Percentiles rank a stretch among this genome's conserved stretches.
Conservation (phyloP, 2,797 vertebrate genomes). For the Chelmon rostratus region DNA sequence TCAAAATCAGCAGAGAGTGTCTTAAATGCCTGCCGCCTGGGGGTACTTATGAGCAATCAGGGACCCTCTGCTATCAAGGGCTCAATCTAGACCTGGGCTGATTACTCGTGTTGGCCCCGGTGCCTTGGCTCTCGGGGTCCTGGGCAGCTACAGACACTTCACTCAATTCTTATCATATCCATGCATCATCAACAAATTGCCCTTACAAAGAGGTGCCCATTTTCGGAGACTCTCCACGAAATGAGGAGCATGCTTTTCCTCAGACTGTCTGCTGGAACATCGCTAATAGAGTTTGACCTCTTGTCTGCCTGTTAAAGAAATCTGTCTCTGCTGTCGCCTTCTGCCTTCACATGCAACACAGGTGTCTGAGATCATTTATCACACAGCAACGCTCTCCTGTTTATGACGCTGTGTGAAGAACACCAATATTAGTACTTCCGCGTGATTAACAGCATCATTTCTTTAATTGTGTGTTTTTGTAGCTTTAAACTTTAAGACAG, state of each 20-base stretch:
- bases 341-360: constrained; percentile 31
- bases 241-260: constrained; percentile 61
- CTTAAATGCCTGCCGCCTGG: constrained; percentile 59
- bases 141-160: constrained; percentile 61
- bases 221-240: constrained; percentile 64
- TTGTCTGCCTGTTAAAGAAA: constrained; percentile 61
- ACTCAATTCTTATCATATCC: constrained; percentile 79
- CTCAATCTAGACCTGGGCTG: constrained; percentile 75
- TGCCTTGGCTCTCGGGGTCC: constrained; percentile 43
- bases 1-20: constrained; percentile 76
- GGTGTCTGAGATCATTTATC: constrained; percentile 48
- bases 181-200: constrained; percentile 80
- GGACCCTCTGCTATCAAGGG: constrained; percentile 68
- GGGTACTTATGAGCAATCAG: constrained; percentile 80
- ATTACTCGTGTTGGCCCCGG: constrained; percentile 73
- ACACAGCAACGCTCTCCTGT: constrained; percentile 2
- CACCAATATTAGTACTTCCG: background rate
- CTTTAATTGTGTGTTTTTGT: background rate
- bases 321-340: constrained; percentile 48
- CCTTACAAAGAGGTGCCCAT: constrained; percentile 70
- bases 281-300: constrained; percentile 78
- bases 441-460: background rate
- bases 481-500: background rate
- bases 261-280: constrained; percentile 69
- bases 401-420: background rate